Evolutionary conservation across 2,888 invertebrate genomes (phyloP).

Genomic region (Pseudococcus jackbeardsleyi): DNA sequence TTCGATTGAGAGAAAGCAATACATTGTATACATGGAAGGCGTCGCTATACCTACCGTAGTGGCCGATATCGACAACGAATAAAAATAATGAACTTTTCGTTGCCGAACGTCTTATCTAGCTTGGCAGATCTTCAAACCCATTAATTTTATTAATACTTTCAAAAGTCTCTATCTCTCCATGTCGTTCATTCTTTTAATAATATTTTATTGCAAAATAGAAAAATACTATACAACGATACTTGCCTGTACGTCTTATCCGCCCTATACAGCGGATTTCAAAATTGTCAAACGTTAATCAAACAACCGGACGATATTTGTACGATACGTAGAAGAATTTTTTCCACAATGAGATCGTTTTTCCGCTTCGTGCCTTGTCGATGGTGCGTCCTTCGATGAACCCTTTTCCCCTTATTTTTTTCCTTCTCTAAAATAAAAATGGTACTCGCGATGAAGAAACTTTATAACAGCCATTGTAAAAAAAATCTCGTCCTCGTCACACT

Average conservation of each 20-base stretch:
- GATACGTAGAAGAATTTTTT: slow-evolving; percentile 3
- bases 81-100: slow-evolving; percentile 54
- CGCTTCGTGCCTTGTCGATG: not conserved
- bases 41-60: not conserved
- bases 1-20: slow-evolving; percentile 15
- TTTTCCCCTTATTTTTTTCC: not conserved
- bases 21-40: not conserved
- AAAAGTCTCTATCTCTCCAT: slow-evolving; percentile 23
- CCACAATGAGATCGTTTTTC: not conserved
- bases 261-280: not conserved
- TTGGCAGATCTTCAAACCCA: slow-evolving; percentile 61
- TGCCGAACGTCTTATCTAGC: slow-evolving; percentile 35
- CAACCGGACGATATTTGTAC: not conserved
- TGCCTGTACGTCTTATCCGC: not conserved
- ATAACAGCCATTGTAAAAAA: not conserved
- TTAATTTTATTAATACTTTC: slow-evolving; percentile 59
- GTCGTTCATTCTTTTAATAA: slow-evolving; percentile 47
- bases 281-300: slow-evolving; percentile 38
- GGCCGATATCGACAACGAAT: slow-evolving; percentile 42
- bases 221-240: not conserved
- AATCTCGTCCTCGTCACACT: slow-evolving; percentile 49
- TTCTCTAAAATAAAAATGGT: not conserved
- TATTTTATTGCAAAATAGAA: slow-evolving; percentile 41
- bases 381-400: not conserved
- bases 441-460: not conserved